Conservation (phyloP, 1,140 invertebrate species). For the Drosophila kikkawai region DNA sequence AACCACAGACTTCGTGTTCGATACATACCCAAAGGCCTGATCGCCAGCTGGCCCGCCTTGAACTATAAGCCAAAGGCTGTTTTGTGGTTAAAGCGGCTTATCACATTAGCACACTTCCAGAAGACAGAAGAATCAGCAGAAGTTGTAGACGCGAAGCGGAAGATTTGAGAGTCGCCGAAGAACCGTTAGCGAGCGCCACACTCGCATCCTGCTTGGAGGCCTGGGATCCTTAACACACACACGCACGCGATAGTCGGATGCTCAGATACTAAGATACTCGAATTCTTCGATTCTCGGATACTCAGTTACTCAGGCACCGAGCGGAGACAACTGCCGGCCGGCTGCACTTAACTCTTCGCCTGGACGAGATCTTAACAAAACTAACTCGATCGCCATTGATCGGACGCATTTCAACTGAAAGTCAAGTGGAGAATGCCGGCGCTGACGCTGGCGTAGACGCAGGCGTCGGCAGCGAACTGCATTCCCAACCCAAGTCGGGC, state of each 20-base stretch:
- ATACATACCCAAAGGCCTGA: constrained; percentile 41
- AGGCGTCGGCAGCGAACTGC: constrained; percentile 34
- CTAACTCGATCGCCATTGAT: constrained; percentile 81
- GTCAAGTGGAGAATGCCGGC: constrained; percentile 70
- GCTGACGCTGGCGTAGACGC: constrained; percentile 23
- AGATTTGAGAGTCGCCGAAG: constrained; percentile 31
- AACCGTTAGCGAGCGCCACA: constrained; percentile 54
- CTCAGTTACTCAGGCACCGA: constrained; percentile 1
- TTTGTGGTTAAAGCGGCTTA: constrained; percentile 55
- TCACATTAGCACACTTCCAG: constrained; percentile 61
- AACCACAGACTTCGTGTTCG: constrained; percentile 22
- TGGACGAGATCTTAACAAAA: constrained; percentile 84
- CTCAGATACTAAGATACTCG: constrained; percentile 5
- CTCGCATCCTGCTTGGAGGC: constrained; percentile 47
- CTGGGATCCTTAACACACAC: constrained; percentile 38
- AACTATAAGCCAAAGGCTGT: constrained; percentile 36
- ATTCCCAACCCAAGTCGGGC: constrained; percentile 29
- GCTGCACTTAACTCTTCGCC: constrained; percentile 69
- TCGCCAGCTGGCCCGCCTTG: constrained; percentile 29
- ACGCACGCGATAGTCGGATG: neutral
- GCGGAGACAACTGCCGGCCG: constrained; percentile 39
- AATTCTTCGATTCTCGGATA: constrained; percentile 1
- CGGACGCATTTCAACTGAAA: constrained; percentile 82
- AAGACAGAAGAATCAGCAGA: constrained; percentile 7
- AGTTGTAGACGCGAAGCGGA: constrained; percentile 15